A percentile compares a stretch with the other conserved stretches of the same genome.
Conservation (phyloP, 2,888 invertebrate genomes). For the Luperina nickerlii region DNA sequence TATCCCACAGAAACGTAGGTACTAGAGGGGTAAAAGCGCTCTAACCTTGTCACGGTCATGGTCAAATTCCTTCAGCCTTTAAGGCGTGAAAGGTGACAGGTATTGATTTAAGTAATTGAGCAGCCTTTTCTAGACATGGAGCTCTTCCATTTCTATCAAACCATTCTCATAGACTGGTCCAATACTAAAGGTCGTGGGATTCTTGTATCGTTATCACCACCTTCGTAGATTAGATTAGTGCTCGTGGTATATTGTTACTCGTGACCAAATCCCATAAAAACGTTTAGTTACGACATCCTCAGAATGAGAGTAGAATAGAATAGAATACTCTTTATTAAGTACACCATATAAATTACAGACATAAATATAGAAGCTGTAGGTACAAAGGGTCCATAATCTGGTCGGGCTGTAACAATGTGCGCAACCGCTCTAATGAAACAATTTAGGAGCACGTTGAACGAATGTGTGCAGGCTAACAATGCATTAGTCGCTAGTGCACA, state of each 20-base stretch:
- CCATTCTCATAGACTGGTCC: background rate
- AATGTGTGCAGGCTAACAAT: constrained; percentile 55
- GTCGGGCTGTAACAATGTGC: background rate
- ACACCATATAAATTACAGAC: too few relatives aligned
- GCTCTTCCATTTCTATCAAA: background rate
- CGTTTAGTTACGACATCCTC: background rate
- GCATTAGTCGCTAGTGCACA: constrained; percentile 57
- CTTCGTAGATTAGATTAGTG: constrained; percentile 4
- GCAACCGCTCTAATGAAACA: constrained; percentile 32
- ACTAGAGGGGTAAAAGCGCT: background rate
- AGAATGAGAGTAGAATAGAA: background rate
- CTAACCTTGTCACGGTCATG: background rate
- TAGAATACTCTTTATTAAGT: too few relatives aligned
- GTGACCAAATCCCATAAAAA: background rate
- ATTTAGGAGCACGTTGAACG: constrained; percentile 38
- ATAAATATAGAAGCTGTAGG: too few relatives aligned
- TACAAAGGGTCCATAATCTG: constrained; percentile 4
- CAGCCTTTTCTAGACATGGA: background rate
- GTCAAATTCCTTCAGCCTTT: background rate
- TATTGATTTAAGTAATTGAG: background rate
- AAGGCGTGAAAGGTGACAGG: too few relatives aligned
- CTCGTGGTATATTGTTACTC: background rate
- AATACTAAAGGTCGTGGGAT: background rate
- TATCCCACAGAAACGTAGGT: background rate
- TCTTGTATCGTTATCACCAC: background rate